Base-by-base conservation (phyloP, 2,888 invertebrate species). In the Rhagophthalmus giganteus region DNA sequence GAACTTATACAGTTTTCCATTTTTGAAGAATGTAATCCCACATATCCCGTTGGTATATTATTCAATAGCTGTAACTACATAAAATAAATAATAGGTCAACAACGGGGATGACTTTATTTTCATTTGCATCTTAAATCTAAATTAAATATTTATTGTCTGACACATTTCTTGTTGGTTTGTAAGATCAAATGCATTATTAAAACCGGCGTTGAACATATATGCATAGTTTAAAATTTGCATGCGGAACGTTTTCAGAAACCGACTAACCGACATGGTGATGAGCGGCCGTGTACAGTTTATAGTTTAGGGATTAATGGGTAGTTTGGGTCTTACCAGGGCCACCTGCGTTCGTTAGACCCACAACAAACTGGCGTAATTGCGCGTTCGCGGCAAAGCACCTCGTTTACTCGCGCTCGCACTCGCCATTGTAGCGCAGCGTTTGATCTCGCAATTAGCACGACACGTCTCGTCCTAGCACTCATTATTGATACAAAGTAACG, bases 401-500 rank as follows among this genome's bases (percentile, higher is more conserved):
- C 49, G 49, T 54, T 52, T 49, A 44, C 45, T 44, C 39, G 39
- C 37, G 46, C 52, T 52, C 46, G 46, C 44, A 49, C 49, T 49
- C 44, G 30, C 46, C 49, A 50, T 55, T 42, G 42, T 51, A 51
- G 46, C 55, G 56, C 57, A 42, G 35, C 60, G 54, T 60, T 60
- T 60, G 60, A 60, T 69, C 66, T 67, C 53, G 67, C 68, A 69
- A 69, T 69, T 69, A 69, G 65, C 62, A 64, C 66, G 65, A 68
- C 68, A 66, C 63, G 65, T 67, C 65, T 63, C 64, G 62, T 64
- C 60, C 53, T 53, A 61, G 57, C 62, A 60, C 63, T 63, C 62
- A 66, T 66, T 67, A 67, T 61, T 42, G 60, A 58, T 62, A 64
- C 65, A 67, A 67, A 68, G 67, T 63, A 59, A 62, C 52, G 65